A percentile compares a stretch with the other conserved stretches of the same genome.
phyloP scores from a whole-genome alignment of 2,113 vertebrate species.

The Nothocercus julius region DNA sequence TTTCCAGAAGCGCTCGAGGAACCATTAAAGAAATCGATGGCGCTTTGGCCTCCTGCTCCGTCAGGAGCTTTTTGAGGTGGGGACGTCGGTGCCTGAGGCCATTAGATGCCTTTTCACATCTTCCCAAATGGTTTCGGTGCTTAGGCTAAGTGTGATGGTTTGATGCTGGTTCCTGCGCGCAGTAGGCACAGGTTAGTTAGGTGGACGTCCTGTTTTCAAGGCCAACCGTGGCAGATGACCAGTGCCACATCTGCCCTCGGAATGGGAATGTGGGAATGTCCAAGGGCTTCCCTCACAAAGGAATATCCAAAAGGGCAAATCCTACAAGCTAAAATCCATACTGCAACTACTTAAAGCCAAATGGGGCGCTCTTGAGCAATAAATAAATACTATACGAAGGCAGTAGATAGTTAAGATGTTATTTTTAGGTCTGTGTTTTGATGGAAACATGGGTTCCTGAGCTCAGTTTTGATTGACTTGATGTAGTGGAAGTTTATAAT shows the following conservation, averaged over 20 bases:
- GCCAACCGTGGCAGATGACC: neutral
- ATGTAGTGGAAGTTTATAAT: neutral
- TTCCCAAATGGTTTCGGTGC: neutral
- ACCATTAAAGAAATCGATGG: neutral
- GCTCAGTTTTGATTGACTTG: neutral
- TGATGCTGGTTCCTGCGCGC: neutral
- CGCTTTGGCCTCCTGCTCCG: neutral
- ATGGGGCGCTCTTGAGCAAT: neutral
- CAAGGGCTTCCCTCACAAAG: neutral
- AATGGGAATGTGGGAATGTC: neutral
- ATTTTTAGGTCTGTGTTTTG: neutral
- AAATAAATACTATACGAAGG: neutral
- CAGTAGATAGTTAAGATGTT: neutral
- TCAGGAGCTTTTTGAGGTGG: neutral
- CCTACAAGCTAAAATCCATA: neutral
- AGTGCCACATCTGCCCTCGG: neutral
- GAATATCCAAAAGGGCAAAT: neutral
- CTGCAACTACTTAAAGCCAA: neutral
- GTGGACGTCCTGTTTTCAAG: neutral
- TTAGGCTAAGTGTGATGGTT: neutral
- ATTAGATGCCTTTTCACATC: rapidly evolving
- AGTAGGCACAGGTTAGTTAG: neutral
- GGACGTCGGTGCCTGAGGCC: neutral
- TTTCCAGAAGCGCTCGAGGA: neutral
- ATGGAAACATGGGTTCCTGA: neutral